Evolutionary conservation across 2,113 vertebrate species (phyloP).

Genomic region (Stictonetta naevosa): DNA sequence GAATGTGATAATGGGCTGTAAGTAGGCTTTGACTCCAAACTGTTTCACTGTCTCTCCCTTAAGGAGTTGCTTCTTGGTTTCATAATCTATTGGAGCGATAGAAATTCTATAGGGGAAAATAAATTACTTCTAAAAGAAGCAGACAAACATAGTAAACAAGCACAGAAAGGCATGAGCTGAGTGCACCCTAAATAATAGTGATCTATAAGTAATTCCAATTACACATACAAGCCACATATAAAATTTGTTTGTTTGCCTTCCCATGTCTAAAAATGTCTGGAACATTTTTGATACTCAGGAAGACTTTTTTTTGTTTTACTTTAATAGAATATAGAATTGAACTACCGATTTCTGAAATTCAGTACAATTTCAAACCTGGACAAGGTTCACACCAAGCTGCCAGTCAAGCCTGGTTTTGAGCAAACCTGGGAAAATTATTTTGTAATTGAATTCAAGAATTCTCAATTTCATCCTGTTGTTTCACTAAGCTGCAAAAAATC

Average conservation of each 20-base stretch:
- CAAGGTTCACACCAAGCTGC: not conserved
- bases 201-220: conserved; percentile 46
- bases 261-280: conserved; percentile 12
- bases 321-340: not conserved
- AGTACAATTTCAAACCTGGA: not conserved
- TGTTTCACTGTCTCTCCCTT: not conserved
- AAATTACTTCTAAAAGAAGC: not conserved
- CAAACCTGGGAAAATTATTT: not conserved
- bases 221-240: conserved; percentile 1
- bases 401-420: not conserved
- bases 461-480: not conserved
- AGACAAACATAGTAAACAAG: conserved; percentile 28
- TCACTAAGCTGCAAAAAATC: not conserved
- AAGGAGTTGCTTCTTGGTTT: not conserved
- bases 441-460: not conserved
- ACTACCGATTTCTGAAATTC: not conserved
- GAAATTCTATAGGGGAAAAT: not conserved
- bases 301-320: conserved; percentile 20
- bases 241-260: conserved; percentile 28
- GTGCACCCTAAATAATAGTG: conserved; percentile 38
- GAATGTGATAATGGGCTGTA: not conserved
- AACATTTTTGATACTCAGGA: not conserved
- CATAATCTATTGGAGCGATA: not conserved
- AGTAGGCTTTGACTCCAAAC: not conserved
- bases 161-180: conserved; percentile 15